Evolutionary conservation across 2,797 vertebrate species (phyloP), one percentile per base, ranked within the genome.

Genomic region (Orientallactaga sibirica): DNA sequence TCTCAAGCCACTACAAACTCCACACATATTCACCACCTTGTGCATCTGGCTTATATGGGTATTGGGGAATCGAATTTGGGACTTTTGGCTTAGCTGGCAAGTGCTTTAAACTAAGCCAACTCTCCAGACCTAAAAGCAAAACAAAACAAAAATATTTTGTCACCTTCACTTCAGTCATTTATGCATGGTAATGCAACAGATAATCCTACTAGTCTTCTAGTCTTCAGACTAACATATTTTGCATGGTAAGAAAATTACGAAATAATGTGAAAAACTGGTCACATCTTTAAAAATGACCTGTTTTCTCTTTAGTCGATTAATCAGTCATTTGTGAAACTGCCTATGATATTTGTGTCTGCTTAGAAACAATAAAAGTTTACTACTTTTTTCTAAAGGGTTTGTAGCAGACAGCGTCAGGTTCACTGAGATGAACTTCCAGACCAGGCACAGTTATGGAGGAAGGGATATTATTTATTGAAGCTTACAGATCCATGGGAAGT

Each of bases 331-430:
- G 61, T 88, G 88, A 90, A 12, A 87, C 67, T 93, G 62, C 25
- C 73, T 74, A 12, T 82, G 70, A 94, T 92, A 91, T 88, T 95
- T 97, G 85, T 94, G 62, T 86, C 25, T 94, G 82, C 81, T 71
- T 68, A 22, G 71, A 91, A 93, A 96, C 75, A 96, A 82, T 83
- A 80, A 79, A 94, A 94, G 86, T 85, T 86, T 78, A 67, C 64
- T 76, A 88, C 91, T 25, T 29, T 83, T 96, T 83, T 74, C 48
- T 86, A 74, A 92, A 91, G 94, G 33, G 33, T 37, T 37, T 37
- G 33, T 37, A 37, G 33, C 33, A 37, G 33, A 37, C 33, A 37
- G 33, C 33, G 33, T 37, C 33, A 37, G 33, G 33, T 37, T 37
- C 33, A 37, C 33, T 37, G 33, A 37, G 33, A 37, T 37, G 33